Base-by-base conservation (phyloP, 2,888 invertebrate genomes). In the Chymomyza procnemis region DNA sequence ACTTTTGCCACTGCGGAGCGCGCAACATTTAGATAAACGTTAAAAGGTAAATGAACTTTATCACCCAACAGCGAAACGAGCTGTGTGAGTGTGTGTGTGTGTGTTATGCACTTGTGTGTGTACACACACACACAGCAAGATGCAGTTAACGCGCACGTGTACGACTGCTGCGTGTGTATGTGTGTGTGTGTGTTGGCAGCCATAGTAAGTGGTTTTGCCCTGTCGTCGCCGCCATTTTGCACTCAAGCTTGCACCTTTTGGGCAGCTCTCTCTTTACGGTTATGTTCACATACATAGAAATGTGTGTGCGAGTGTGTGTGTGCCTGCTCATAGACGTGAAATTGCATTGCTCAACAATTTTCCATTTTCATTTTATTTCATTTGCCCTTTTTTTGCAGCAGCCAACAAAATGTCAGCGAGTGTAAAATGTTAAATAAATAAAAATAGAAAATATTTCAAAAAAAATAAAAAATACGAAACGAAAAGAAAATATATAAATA, bases 41-140 rank as follows among this genome's bases (percentile, higher is more conserved):
- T 75, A 77, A 83, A 80, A 83, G 81, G 81, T 82, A 78, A 85
- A 82, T 83, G 81, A 82, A 82, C 81, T 83, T 83, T 83, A 80
- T 73, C 84, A 76, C 71, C 79, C 81, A 76, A 61, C 74, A 74
- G 68, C 74, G 76, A 74, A 73, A 64, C 70, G 69, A 74, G 78
- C 16, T 50, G 34, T 55, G 5, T 26, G 3, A 4, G 26, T 26
- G 5, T 4, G 26, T 26, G 3, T 26, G 26, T 26, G 56, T 50
- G 61, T 58, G 64, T n/a, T n/a, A n/a, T n/a, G n/a, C n/a, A n/a
- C n/a, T n/a, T 67, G 55, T 60, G 58, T 61, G 48, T 56, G 63
- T 67, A 41, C 12, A 41, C 34, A 41, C 12, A 41, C 34, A 41
- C 34, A 41, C 34, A 41, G 34, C 34, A 41, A 41, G 12, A 41